Evolutionary conservation across 2,113 vertebrate species (phyloP).

Genomic region (Copsychus sechellarum): DNA sequence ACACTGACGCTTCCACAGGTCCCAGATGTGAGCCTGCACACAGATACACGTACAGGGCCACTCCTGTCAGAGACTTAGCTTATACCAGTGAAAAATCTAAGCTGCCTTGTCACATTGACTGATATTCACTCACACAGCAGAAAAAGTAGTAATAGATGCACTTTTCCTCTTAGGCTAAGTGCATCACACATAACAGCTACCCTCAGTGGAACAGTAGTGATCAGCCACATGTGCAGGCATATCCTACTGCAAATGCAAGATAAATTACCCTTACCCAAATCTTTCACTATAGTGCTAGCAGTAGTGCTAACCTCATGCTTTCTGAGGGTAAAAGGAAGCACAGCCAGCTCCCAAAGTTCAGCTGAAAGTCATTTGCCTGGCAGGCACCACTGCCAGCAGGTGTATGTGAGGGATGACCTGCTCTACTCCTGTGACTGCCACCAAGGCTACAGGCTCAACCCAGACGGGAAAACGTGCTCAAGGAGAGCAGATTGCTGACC

Average conservation of each 20-base stretch:
- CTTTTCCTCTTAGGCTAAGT: neutral
- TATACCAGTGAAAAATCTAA: neutral
- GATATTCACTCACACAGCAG: neutral
- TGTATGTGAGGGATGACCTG: slow-evolving; percentile 76
- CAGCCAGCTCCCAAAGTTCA: neutral
- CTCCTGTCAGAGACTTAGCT: neutral
- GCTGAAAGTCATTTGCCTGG: slow-evolving; percentile 45
- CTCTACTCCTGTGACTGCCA: slow-evolving; percentile 84
- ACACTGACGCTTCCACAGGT: accelerated
- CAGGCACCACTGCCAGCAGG: slow-evolving; percentile 84
- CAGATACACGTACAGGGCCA: neutral
- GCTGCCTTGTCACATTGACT: neutral
- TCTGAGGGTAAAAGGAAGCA: neutral
- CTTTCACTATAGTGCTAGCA: neutral
- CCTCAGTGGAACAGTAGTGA: neutral
- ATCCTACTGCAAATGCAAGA: neutral
- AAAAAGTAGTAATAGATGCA: slow-evolving; percentile 8
- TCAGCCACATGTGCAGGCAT: neutral
- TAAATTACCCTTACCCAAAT: neutral
- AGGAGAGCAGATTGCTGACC: slow-evolving; percentile 65
- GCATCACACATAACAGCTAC: neutral
- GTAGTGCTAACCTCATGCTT: neutral
- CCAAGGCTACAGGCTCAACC: slow-evolving; percentile 81
- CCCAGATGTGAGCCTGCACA: neutral
- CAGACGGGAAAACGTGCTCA: slow-evolving; percentile 85